These are phyloP conservation scores for Molossus alvarezi DNA, from an alignment of 2,797 vertebrate species.

Conservation along the genomic window DNA sequence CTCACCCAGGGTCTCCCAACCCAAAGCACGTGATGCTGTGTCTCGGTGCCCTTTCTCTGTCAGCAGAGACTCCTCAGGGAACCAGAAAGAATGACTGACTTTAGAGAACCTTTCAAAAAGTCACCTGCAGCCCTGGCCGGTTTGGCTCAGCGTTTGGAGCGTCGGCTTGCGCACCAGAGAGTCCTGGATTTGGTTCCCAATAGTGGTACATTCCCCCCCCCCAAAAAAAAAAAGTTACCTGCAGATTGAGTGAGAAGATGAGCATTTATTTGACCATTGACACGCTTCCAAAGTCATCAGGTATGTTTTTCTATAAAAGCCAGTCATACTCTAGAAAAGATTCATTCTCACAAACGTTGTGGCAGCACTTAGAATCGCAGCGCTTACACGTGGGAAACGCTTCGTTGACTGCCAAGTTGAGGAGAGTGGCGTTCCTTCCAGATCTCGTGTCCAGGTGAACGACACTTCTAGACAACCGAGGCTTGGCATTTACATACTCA, in stretches of 20 bases:
- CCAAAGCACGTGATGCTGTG: not conserved
- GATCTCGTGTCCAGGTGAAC: not conserved
- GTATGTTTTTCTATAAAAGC: constrained; percentile 17
- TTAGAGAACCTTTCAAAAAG: not conserved
- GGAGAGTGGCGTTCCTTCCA: not conserved
- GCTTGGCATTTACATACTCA: not conserved
- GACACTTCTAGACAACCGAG: constrained; percentile 9
- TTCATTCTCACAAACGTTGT: constrained; percentile 44
- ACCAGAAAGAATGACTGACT: not conserved
- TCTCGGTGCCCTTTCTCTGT: not conserved
- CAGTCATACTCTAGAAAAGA: constrained; percentile 15
- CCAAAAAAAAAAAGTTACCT: not conserved
- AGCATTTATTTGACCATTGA: not conserved
- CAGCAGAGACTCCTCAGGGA: not conserved
- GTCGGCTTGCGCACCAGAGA: too few relatives aligned
- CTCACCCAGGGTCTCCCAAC: not conserved
- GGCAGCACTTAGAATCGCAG: not conserved
- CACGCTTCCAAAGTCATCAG: constrained; percentile 16
- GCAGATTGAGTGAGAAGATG: not conserved
- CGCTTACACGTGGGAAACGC: not conserved
- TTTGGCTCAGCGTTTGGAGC: too few relatives aligned
- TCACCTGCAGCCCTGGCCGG: not conserved
- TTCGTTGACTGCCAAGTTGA: not conserved
- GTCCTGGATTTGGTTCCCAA: too few relatives aligned
- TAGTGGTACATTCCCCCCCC: too few relatives aligned